phyloP scores from a whole-genome alignment of 2,797 vertebrate genomes.

The Ceyx erithaca region DNA sequence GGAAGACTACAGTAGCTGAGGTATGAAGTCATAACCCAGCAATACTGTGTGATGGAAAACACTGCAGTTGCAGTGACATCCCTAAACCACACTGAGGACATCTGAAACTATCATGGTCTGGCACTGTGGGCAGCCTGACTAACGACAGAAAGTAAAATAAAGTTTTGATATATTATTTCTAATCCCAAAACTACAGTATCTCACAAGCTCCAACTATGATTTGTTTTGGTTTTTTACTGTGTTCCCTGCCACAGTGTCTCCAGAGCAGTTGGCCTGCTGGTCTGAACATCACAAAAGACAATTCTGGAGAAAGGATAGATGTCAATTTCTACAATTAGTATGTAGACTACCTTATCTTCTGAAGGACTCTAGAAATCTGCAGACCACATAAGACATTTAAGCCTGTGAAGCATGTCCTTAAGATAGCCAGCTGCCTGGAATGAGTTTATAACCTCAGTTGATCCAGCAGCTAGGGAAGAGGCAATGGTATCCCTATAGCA shows the following conservation, averaged over 20 bases:
- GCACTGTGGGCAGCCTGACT: neutral
- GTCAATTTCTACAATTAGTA: neutral
- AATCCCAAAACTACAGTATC: neutral
- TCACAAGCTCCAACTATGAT: neutral
- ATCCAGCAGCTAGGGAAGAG: neutral
- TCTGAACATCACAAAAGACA: neutral
- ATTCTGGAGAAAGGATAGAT: neutral
- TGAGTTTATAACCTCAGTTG: neutral
- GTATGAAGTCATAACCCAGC: neutral
- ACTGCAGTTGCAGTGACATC: neutral
- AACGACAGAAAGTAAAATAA: neutral
- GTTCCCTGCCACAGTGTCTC: neutral
- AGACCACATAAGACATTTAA: neutral
- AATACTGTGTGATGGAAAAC: neutral
- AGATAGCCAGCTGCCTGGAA: neutral
- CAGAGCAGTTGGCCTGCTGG: neutral
- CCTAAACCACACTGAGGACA: neutral
- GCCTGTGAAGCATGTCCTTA: neutral
- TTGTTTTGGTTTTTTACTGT: too few species aligned
- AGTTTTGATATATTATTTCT: neutral
- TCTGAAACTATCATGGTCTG: fast-evolving
- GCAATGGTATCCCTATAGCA: neutral
- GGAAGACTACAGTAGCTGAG: neutral
- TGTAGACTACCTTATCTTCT: neutral
- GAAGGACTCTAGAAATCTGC: neutral